phyloP scores from a whole-genome alignment of 2,888 invertebrate genomes.

The Conops quadrifasciatus region DNA sequence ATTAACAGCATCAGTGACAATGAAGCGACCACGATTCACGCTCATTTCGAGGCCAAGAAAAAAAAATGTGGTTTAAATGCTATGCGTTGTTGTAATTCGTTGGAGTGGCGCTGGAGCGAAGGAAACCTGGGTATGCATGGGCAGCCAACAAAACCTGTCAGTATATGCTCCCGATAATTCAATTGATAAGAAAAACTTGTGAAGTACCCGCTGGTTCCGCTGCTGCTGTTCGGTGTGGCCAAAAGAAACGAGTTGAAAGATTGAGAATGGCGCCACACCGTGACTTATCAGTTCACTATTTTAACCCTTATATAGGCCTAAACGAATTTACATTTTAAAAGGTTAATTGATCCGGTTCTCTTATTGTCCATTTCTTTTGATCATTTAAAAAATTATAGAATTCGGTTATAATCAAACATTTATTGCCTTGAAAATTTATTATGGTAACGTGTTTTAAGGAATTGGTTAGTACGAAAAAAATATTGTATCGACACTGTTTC shows the following conservation, averaged over 20 bases:
- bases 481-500: too few species aligned
- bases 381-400: too few species aligned
- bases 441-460: too few species aligned
- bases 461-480: too few species aligned
- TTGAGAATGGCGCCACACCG: constrained; percentile 50
- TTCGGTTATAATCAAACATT: too few species aligned
- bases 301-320: not conserved
- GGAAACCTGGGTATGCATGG: too few species aligned
- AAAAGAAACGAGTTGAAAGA: constrained; percentile 39
- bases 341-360: not conserved
- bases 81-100: too few species aligned
- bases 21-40: too few species aligned
- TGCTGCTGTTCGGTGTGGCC: constrained; percentile 6
- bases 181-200: constrained; percentile 48
- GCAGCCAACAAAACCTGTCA: constrained; percentile 34
- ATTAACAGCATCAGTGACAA: too few species aligned
- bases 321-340: not conserved
- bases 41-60: too few species aligned
- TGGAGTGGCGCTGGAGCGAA: constrained; percentile 15
- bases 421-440: too few species aligned
- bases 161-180: constrained; percentile 51
- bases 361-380: not conserved
- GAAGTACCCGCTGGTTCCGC: not conserved
- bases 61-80: too few species aligned
- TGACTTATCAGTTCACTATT: constrained; percentile 46